phyloP scores from a whole-genome alignment of 1,140 invertebrate species.

The Bombus picipes region DNA sequence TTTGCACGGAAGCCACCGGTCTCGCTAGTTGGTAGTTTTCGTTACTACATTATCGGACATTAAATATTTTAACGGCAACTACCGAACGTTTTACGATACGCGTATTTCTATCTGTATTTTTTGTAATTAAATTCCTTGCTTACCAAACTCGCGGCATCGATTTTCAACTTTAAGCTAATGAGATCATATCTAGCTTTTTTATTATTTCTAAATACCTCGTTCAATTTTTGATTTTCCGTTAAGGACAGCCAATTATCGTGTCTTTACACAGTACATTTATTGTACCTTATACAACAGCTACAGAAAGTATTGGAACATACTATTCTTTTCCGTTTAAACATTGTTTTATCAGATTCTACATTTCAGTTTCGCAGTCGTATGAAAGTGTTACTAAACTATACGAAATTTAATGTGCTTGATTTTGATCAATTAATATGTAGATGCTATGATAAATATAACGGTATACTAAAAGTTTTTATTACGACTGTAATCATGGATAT shows the following conservation, averaged over 20 bases:
- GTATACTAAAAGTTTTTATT: background rate
- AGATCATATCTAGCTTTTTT: background rate
- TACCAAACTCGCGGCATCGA: background rate
- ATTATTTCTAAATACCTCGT: background rate
- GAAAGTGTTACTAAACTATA: too few species aligned
- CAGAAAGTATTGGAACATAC: too few species aligned
- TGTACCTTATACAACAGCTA: too few species aligned
- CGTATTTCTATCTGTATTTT: background rate
- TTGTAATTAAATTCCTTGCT: conserved; percentile 9
- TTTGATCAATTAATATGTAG: too few species aligned
- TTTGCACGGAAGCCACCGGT: conserved; percentile 4
- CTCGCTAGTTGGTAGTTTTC: conserved; percentile 11
- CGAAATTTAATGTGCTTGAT: too few species aligned
- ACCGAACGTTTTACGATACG: conserved; percentile 8
- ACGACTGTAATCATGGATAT: background rate
- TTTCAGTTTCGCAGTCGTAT: too few species aligned
- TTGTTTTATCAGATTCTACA: too few species aligned
- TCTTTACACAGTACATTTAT: too few species aligned
- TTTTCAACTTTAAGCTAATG: background rate
- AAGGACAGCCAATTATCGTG: too few species aligned
- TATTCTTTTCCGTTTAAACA: too few species aligned
- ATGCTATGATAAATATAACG: too few species aligned
- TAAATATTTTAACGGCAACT: conserved; percentile 11
- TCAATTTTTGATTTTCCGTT: background rate
- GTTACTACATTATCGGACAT: conserved; percentile 22